Base-by-base conservation (phyloP, 2,797 vertebrate species). In the Chiroxiphia lanceolata region DNA sequence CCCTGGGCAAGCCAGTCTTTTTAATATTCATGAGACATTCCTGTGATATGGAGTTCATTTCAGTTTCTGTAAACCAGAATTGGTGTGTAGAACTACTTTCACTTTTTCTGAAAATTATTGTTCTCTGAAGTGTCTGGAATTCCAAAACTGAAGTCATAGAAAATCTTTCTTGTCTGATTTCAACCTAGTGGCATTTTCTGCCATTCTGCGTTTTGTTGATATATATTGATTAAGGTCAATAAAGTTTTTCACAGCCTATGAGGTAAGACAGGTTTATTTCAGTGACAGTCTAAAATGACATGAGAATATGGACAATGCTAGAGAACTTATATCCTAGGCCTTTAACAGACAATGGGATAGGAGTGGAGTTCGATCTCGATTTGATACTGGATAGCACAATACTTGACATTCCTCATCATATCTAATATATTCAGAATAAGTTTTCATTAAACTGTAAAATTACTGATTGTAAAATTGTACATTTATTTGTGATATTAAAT, bases 21-120 rank as follows among this genome's bases (percentile, higher is more conserved):
- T 75, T 64, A 87, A 76, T 60, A 36, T 15, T 53, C 0, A 0
- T 40, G 38, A 48, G 45, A 68, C 22, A 38, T 89, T 92, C 51
- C 44, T 68, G 67, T 80, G 80, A 51, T 69, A 61, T 25, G 20
- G 31, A 90, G 59, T n/a, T 91, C 1, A 42, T 92, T 92, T 91
- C 76, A 16, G n/a, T n/a, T n/a, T n/a, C 68, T 96, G 96, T 89
- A 69, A 95, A 93, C 65, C 57, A 84, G 79, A 96, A 40, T 25
- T 94, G 48, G 22, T 44, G 85, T 42, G 17, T 79, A 91, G 70
- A 93, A 87, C 29, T 74, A 65, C 26, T 87, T 76, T 82, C 48
- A 33, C 3, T 59, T 91, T 93, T 90, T 51, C 63, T 91, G 42
- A 67, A 95, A 77, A 77, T 90, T 77, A 36, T 54, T 89, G 40